Conservation (phyloP, 2,113 vertebrate species). For the Syngnathus typhle region DNA sequence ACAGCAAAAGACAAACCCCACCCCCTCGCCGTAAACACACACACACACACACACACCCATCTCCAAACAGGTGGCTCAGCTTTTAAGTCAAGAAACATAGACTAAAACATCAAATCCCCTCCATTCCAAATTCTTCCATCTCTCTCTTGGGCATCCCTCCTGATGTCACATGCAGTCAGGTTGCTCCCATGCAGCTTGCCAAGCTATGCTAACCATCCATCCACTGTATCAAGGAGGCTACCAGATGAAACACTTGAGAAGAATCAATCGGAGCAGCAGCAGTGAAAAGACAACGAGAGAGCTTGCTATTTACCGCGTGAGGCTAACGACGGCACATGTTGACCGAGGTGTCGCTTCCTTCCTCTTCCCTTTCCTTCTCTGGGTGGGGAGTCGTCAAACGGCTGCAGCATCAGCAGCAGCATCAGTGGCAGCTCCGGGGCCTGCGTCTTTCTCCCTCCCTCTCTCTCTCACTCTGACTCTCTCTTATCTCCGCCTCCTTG, state of each 20-base stretch:
- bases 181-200: slow-evolving; percentile 50
- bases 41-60: slow-evolving; percentile 36
- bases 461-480: slow-evolving; percentile 31
- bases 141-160: slow-evolving; percentile 38
- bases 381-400: slow-evolving; percentile 65
- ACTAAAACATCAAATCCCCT: slow-evolving; percentile 18
- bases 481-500: slow-evolving; percentile 45
- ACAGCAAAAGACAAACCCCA: slow-evolving; percentile 41
- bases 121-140: slow-evolving; percentile 34
- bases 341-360: slow-evolving; percentile 48
- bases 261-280: slow-evolving; percentile 28
- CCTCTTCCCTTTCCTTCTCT: slow-evolving; percentile 59
- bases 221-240: slow-evolving; percentile 50
- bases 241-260: slow-evolving; percentile 41
- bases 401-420: slow-evolving; percentile 62
- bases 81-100: slow-evolving; percentile 36
- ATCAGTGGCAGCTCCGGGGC: slow-evolving; percentile 53
- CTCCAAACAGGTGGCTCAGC: slow-evolving; percentile 62
- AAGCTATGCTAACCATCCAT: slow-evolving; percentile 57
- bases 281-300: slow-evolving; percentile 25
- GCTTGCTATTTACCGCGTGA: slow-evolving; percentile 54
- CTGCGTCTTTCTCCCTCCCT: slow-evolving; percentile 33
- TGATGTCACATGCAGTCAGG: slow-evolving; percentile 44
- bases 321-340: slow-evolving; percentile 56
- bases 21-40: slow-evolving; percentile 30